Evolutionary conservation across 2,888 invertebrate genomes (phyloP), one percentile per base, ranked within the genome.

Genomic region (Clitarchus hookeri): DNA sequence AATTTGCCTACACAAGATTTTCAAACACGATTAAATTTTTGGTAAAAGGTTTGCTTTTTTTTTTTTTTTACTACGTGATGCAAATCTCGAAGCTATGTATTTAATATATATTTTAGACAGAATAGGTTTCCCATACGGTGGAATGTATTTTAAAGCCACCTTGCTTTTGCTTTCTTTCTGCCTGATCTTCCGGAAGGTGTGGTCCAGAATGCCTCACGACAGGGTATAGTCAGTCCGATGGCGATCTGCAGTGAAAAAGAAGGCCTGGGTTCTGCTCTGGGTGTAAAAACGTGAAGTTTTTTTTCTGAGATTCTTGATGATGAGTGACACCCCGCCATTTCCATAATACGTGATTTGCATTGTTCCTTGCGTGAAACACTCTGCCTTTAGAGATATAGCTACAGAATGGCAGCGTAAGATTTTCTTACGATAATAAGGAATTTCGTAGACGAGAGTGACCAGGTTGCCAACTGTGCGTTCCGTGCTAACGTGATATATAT

Each of bases 31-130:
- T 65, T 65, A 4, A 8, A 23, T 53, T 53, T 8, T 23, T 16
- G 65, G 65, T 65, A 65, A 65, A n/a, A 65, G 65, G 65, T 65
- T 65, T 65, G 65, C 8, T 65, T 65, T 65, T 65, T 65, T 23
- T 65, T 65, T 65, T 13, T 48, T 48, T 48, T 48, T 16, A 65
- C 23, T 65, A 23, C 23, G 65, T 65, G 65, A 65, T 48, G 48
- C 48, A 48, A 48, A 48, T 48, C 48, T 13, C 23, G 16, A 65
- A 16, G 65, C 12, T 65, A 23, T 65, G n/a, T 65, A 65, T 65
- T 65, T 65, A n/a, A n/a, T 65, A n/a, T 65, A n/a, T 65, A n/a
- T 65, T 65, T 65, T n/a, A 65, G 65, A 19, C 65, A 65, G 65
- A 65, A 23, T 65, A 65, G 65, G 65, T 65, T 65, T 65, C 16